Evolutionary conservation across 2,888 invertebrate genomes (phyloP), one percentile per base, ranked within the genome.

Genomic region (Sphaerophoria taeniata): DNA sequence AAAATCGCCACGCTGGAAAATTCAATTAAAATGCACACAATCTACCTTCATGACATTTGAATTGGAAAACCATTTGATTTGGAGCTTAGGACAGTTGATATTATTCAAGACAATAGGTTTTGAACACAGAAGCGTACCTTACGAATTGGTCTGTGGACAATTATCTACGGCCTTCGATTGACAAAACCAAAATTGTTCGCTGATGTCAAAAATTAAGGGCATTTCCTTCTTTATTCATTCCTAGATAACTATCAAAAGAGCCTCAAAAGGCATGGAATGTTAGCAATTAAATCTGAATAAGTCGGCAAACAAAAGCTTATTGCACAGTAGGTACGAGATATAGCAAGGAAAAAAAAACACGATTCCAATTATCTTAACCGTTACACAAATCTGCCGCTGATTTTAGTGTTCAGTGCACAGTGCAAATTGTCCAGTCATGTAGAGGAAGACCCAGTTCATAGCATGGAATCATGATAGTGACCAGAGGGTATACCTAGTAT

Each of bases 291-390:
- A 76, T 60, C 67, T 82, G 81, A 72, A 82, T 76, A 61, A 74
- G 51, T 67, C 67, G 58, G 47, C 60, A 84, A 84, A 79, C 74
- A 79, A 79, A 71, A 67, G 53, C 39, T 58, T 53, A 72, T 72
- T 33, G 65, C 36, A 47, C 2, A 24, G 51, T 3, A 33, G 33
- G 43, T 31, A 51, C 47, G 63, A 34, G n/a, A 12, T 58, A 75
- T 45, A 63, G n/a, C 36, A 14, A 31, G 7, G 6, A n/a, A 60
- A 45, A 75, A 63, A 65, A 69, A 58, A 55, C 45, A 33, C 6
- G 65, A 72, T 76, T 81, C 71, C 81, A 76, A 83, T 78, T 83
- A 78, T 79, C 74, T 70, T 75, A 75, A 79, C 77, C 73, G 73
- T 58, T 73, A 61, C 45, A 73, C 61, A 67, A 72, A 72, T 47